Conservation (phyloP, 2,113 vertebrate genomes). For the Sigmodon hispidus region DNA sequence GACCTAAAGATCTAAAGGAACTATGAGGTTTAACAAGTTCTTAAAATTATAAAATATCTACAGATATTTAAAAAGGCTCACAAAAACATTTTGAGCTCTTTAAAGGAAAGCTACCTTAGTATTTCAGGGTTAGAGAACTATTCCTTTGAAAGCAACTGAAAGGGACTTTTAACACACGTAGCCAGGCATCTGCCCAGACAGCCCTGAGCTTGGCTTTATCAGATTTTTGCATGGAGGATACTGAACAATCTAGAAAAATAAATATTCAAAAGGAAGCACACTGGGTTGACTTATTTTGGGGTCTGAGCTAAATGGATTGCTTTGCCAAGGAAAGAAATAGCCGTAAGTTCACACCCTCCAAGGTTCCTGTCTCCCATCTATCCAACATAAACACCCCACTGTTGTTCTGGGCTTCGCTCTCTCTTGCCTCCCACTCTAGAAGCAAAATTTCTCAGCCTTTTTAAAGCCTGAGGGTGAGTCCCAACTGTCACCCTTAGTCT, state of each 20-base stretch:
- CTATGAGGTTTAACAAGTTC: not conserved
- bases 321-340: slow-evolving; percentile 43
- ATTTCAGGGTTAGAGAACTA: slow-evolving; percentile 22
- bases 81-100: slow-evolving; percentile 11
- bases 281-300: not conserved
- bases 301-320: slow-evolving; percentile 16
- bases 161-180: not conserved
- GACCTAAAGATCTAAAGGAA: not conserved
- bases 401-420: not conserved
- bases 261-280: slow-evolving; percentile 1
- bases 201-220: not conserved
- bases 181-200: not conserved
- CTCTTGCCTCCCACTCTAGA: not conserved
- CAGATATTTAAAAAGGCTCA: not conserved
- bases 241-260: slow-evolving; percentile 6
- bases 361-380: not conserved
- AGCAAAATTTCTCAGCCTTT: not conserved
- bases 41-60: slow-evolving; percentile 25
- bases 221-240: not conserved
- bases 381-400: not conserved
- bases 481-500: not conserved
- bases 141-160: not conserved
- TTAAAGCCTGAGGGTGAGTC: not conserved
- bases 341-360: not conserved
- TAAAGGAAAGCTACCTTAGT: not conserved